These are phyloP conservation scores for Drosophila micromelanica DNA, from an alignment of 1,140 invertebrate species.

Conservation along the genomic window DNA sequence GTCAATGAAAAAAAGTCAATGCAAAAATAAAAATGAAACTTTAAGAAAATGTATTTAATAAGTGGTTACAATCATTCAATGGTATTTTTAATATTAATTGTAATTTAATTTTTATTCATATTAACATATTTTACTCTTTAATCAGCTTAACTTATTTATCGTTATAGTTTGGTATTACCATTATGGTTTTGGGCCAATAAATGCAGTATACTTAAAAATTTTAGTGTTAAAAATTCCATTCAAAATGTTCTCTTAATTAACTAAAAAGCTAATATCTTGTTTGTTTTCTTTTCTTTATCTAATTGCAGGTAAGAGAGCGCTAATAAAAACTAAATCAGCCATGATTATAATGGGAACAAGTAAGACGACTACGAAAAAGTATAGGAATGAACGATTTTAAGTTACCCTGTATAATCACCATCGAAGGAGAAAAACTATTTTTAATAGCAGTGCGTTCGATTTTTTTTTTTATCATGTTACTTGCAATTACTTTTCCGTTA, in stretches of 20 bases:
- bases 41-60: constrained; percentile 1
- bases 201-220: constrained; percentile 3
- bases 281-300: constrained; percentile 7
- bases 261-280: constrained; percentile 17
- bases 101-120: too few species aligned
- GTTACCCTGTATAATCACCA: constrained; percentile 1
- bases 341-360: constrained; percentile 6
- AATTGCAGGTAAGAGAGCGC: constrained; percentile 35
- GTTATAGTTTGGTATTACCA: background rate
- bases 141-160: background rate
- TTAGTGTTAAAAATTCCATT: background rate
- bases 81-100: too few species aligned
- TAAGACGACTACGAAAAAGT: background rate
- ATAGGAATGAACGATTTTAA: background rate
- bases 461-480: too few species aligned
- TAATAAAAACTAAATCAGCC: constrained; percentile 2
- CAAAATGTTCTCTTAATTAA: constrained; percentile 10
- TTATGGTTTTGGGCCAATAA: background rate
- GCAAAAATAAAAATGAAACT: background rate
- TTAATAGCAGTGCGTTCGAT: too few species aligned
- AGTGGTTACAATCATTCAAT: background rate
- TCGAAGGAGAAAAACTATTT: too few species aligned
- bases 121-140: too few species aligned
- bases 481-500: too few species aligned
- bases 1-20: background rate